Conservation (phyloP, 2,888 invertebrate genomes). For the Morpho achilles region DNA sequence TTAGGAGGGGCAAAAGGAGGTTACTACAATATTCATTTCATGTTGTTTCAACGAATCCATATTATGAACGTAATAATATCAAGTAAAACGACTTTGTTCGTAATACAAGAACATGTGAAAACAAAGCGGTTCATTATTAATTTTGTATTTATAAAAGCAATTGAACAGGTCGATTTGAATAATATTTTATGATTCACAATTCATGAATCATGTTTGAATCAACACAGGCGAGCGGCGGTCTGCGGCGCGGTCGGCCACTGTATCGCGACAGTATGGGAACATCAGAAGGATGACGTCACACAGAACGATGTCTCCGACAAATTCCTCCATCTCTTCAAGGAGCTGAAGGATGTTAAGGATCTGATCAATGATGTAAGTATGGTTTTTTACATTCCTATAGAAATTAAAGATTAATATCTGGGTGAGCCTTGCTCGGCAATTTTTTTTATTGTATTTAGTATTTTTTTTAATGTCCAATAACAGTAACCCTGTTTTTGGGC, state of each 20-base stretch:
- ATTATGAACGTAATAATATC: no score
- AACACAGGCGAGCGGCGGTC: constrained; percentile 83
- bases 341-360: constrained; percentile 64
- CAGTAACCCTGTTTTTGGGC: no score
- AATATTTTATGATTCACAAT: constrained; percentile 5
- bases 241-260: constrained; percentile 91
- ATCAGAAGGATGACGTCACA: constrained; percentile 81
- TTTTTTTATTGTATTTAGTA: no score
- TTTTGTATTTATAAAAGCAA: not conserved
- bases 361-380: constrained; percentile 58
- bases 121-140: not conserved
- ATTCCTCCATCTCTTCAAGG: constrained; percentile 72
- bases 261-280: constrained; percentile 89
- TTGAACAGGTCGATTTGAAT: not conserved
- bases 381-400: no score
- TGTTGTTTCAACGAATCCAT: no score
- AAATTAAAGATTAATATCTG: no score
- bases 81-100: no score
- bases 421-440: no score
- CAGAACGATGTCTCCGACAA: constrained; percentile 87
- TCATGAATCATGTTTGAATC: constrained; percentile 4
- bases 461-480: no score
- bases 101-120: not conserved
- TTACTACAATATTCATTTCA: no score
- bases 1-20: no score